phyloP scores from a whole-genome alignment of 2,888 invertebrate genomes.

The Seira sanloemensis region DNA sequence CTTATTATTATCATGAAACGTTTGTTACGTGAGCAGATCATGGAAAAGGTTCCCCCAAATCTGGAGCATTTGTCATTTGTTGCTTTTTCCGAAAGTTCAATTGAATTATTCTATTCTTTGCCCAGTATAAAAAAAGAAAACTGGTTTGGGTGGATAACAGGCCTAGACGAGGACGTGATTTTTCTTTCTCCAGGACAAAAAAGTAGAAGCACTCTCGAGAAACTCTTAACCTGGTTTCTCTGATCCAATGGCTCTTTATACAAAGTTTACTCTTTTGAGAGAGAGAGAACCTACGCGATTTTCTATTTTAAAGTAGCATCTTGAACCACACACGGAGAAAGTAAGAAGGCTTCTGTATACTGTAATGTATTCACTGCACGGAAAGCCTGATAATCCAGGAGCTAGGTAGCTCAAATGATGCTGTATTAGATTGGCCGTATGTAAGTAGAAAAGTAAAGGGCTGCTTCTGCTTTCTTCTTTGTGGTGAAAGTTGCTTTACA shows the following conservation, averaged over 20 bases:
- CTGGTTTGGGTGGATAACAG: constrained; percentile 1
- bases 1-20: not conserved
- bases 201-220: not conserved
- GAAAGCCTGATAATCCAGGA: constrained; percentile 23
- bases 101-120: not conserved
- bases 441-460: no score
- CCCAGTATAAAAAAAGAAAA: not conserved
- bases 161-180: constrained; percentile 5
- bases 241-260: not conserved
- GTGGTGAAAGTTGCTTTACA: not conserved
- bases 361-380: constrained; percentile 20
- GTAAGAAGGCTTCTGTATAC: not conserved
- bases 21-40: not conserved
- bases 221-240: not conserved
- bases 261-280: not conserved
- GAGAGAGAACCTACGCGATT: not conserved
- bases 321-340: no score
- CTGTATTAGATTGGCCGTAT: not conserved
- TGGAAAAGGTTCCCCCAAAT: not conserved
- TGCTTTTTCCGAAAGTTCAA: not conserved
- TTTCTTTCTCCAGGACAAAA: not conserved
- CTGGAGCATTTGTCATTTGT: constrained; percentile 13
- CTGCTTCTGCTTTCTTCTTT: not conserved
- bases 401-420: not conserved
- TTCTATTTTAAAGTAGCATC: not conserved